Percentiles rank a stretch among this genome's conserved stretches.
Evolutionary conservation across 2,113 vertebrate species (phyloP).

Genomic region (Mormyrus lacerda): DNA sequence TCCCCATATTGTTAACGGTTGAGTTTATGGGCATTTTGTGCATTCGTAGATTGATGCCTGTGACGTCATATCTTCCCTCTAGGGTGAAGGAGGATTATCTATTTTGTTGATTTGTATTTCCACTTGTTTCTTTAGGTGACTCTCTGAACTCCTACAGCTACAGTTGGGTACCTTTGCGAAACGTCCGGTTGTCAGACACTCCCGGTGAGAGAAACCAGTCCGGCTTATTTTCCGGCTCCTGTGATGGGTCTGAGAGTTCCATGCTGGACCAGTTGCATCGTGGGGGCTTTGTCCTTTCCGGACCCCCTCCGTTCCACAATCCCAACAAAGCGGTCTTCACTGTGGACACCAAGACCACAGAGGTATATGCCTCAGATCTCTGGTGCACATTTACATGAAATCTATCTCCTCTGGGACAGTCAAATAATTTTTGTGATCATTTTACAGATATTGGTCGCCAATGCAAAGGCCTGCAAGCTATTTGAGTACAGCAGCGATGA

Average conservation of each 20-base stretch:
- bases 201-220: conserved; percentile 18
- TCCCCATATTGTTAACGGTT: not conserved
- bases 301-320: conserved; percentile 46
- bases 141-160: conserved; percentile 58
- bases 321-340: conserved; percentile 75
- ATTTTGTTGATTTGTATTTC: not conserved
- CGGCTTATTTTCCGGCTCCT: conserved; percentile 32
- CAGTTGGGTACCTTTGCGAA: conserved; percentile 55
- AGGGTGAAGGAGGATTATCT: not conserved
- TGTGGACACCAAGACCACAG: conserved; percentile 59
- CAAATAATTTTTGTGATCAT: not conserved
- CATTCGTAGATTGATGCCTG: not conserved
- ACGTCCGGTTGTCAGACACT: conserved; percentile 44
- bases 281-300: conserved; percentile 41
- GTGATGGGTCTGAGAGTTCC: conserved; percentile 55
- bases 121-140: conserved; percentile 49
- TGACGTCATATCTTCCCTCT: not conserved
- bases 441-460: conserved; percentile 77
- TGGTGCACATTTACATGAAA: not conserved
- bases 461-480: conserved; percentile 73
- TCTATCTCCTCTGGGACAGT: not conserved
- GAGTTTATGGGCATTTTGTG: not conserved
- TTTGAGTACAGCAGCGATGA: conserved; percentile 67
- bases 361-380: conserved; percentile 52
- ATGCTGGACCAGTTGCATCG: conserved; percentile 47